Evolutionary conservation across 2,113 vertebrate species (phyloP).

Genomic region (Brevimyrus niger): DNA sequence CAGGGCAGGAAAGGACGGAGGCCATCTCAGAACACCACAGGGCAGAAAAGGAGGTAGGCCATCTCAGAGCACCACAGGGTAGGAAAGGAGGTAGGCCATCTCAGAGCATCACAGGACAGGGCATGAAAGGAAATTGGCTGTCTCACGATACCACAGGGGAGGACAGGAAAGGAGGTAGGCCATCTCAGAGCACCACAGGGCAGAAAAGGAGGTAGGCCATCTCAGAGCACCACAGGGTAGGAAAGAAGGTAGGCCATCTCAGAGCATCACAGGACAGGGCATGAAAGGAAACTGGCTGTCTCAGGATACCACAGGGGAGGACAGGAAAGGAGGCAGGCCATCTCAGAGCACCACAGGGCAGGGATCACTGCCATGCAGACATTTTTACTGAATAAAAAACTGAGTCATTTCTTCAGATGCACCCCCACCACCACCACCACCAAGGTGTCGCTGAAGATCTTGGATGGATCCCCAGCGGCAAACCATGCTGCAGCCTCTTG

Average conservation of each 20-base stretch:
- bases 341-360: neutral
- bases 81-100: neutral
- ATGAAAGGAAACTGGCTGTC: neutral
- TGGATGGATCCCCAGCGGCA: slow-evolving; percentile 40
- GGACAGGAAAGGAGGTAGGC: neutral
- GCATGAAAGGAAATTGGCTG: neutral
- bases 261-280: neutral
- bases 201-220: neutral
- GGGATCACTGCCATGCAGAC: neutral
- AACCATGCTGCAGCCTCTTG: slow-evolving; percentile 41
- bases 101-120: neutral
- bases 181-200: neutral
- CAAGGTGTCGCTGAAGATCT: slow-evolving; percentile 34
- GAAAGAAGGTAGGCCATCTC: neutral
- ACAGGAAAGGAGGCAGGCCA: neutral
- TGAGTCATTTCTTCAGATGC: neutral
- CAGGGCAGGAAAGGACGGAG: neutral
- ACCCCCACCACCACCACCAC: slow-evolving; percentile 17
- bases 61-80: neutral
- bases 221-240: neutral
- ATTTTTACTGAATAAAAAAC: too few relatives aligned
- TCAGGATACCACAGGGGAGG: neutral
- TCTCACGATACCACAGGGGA: neutral
- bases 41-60: neutral
- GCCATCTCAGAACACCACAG: neutral